Conservation (phyloP, 2,888 invertebrate species). For the Cyclophora punctaria region DNA sequence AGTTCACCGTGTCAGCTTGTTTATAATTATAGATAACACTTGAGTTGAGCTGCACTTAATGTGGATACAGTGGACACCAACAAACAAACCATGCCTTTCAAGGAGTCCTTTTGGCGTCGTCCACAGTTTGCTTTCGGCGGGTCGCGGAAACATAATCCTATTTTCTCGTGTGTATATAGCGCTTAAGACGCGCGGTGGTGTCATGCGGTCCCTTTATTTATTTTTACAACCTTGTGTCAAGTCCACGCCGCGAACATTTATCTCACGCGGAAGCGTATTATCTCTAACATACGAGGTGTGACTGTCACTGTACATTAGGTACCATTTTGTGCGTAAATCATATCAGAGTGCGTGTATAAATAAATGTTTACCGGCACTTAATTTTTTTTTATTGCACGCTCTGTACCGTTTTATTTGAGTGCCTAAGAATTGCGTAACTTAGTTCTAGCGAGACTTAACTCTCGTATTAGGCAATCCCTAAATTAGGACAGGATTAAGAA, state of each 20-base stretch:
- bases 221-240: conserved; percentile 54
- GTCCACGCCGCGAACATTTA: conserved; percentile 51
- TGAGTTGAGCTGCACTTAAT: too few relatives aligned
- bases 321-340: conserved; percentile 33
- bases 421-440: neutral
- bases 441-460: neutral
- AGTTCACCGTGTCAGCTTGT: too few relatives aligned
- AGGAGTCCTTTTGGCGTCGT: conserved; percentile 8
- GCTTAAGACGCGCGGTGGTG: conserved; percentile 25
- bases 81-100: conserved; percentile 6
- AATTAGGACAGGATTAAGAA: neutral
- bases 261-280: conserved; percentile 46
- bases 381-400: neutral
- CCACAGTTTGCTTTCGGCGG: conserved; percentile 12
- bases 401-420: neutral
- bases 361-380: neutral
- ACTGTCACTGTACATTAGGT: conserved; percentile 36
- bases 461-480: neutral
- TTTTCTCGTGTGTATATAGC: conserved; percentile 17
- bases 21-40: too few relatives aligned
- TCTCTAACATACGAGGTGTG: conserved; percentile 41
- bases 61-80: neutral
- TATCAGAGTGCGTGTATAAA: conserved; percentile 3
- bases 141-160: neutral
- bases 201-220: conserved; percentile 45